Evolutionary conservation across 2,888 invertebrate genomes (phyloP).

Genomic region (Liopterus haemorrhoidalis): DNA sequence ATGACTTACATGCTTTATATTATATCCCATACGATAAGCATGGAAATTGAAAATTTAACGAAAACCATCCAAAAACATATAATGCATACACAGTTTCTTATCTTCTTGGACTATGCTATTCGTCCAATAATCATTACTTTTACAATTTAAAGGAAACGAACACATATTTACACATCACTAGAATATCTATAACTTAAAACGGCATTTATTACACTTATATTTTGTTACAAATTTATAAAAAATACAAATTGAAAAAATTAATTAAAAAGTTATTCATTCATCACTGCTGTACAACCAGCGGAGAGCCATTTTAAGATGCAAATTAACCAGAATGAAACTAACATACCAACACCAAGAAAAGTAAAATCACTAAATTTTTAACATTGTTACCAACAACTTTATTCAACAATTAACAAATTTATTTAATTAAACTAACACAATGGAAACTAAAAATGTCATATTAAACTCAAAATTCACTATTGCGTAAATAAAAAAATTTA

Average conservation of each 20-base stretch:
- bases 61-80: conserved; percentile 31
- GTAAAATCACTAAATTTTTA: too few species aligned
- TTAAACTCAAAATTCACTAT: too few species aligned
- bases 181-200: conserved; percentile 21
- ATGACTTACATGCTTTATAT: conserved; percentile 31
- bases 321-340: too few species aligned
- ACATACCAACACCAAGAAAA: too few species aligned
- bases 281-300: conserved; percentile 22
- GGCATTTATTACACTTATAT: conserved; percentile 20
- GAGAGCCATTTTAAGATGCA: conserved; percentile 24
- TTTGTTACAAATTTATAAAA: conserved; percentile 23
- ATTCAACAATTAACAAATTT: too few species aligned
- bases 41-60: conserved; percentile 24
- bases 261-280: conserved; percentile 25
- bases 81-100: conserved; percentile 29
- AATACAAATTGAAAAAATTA: conserved; percentile 25
- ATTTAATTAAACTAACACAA: too few species aligned
- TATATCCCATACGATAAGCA: conserved; percentile 25
- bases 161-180: conserved; percentile 23
- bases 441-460: too few species aligned
- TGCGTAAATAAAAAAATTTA: too few species aligned
- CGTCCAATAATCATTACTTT: conserved; percentile 22
- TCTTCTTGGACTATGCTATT: conserved; percentile 33
- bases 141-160: conserved; percentile 19
- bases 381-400: too few species aligned